Conservation (phyloP, 2,888 invertebrate species). For the Chrysomela aeneicollis region DNA sequence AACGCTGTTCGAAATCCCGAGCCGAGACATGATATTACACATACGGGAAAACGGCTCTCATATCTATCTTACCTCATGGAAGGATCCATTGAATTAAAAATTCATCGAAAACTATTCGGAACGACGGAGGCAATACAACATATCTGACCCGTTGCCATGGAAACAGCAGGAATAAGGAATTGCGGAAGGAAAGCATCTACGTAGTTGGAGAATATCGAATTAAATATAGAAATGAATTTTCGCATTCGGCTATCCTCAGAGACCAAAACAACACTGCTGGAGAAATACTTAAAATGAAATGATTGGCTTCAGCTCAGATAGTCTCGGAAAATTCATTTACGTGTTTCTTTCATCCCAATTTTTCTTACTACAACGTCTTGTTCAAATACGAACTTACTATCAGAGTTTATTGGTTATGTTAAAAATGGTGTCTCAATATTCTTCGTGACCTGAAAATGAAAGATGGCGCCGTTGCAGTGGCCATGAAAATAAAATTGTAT, state of each 20-base stretch:
- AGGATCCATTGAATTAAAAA: constrained; percentile 17
- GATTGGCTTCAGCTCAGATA: constrained; percentile 40
- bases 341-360: background rate
- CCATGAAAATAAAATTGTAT: too few species aligned
- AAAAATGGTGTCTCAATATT: too few species aligned
- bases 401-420: too few species aligned
- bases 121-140: constrained; percentile 20
- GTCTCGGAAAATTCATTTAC: background rate
- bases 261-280: constrained; percentile 46
- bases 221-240: constrained; percentile 57
- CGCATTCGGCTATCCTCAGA: constrained; percentile 44
- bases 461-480: too few species aligned
- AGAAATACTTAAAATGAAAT: constrained; percentile 52
- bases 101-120: constrained; percentile 21
- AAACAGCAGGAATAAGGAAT: constrained; percentile 15
- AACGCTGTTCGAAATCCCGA: too few species aligned
- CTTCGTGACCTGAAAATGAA: too few species aligned
- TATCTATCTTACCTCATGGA: constrained; percentile 20
- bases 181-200: constrained; percentile 1
- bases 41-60: constrained; percentile 26
- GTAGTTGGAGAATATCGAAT: constrained; percentile 50
- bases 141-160: constrained; percentile 18
- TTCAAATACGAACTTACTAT: background rate
- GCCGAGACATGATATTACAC: constrained; percentile 27
- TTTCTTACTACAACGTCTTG: background rate